Percentiles rank a stretch among this genome's conserved stretches.
Evolutionary conservation across 2,888 invertebrate species (phyloP).

Genomic region (Caenorhabditis doughertyi): DNA sequence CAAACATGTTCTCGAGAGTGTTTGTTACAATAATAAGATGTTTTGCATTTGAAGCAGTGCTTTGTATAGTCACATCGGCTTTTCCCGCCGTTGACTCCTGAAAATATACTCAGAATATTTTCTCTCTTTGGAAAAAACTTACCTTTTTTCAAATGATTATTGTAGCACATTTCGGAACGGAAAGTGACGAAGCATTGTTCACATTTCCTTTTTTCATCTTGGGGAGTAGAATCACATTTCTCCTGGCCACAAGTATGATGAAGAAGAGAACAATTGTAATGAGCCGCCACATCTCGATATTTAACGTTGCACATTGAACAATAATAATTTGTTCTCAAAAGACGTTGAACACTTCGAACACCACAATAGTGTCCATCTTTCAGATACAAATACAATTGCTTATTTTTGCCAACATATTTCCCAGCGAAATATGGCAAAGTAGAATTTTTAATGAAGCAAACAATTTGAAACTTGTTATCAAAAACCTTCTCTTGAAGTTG

Average conservation of each 20-base stretch:
- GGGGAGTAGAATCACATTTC: background rate
- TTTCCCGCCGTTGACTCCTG: background rate
- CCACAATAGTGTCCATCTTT: background rate
- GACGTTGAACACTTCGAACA: background rate
- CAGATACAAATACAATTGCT: background rate
- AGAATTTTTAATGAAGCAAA: background rate
- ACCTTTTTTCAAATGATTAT: slow-evolving; percentile 2
- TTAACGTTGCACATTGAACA: background rate
- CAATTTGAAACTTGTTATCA: background rate
- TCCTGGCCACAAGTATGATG: background rate
- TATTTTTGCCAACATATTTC: background rate
- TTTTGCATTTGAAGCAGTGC: background rate
- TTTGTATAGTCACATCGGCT: background rate
- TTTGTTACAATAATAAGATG: background rate
- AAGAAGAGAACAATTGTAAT: background rate
- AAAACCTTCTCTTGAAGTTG: background rate
- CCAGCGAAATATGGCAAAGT: background rate
- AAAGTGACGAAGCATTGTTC: background rate
- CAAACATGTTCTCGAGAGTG: background rate
- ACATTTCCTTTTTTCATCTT: background rate
- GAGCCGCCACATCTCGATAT: background rate
- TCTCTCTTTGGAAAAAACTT: background rate
- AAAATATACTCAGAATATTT: background rate
- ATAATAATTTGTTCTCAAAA: background rate
- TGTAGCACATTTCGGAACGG: background rate